Base-by-base conservation (phyloP, 2,888 invertebrate genomes). In the Chrysolina haemoptera region DNA sequence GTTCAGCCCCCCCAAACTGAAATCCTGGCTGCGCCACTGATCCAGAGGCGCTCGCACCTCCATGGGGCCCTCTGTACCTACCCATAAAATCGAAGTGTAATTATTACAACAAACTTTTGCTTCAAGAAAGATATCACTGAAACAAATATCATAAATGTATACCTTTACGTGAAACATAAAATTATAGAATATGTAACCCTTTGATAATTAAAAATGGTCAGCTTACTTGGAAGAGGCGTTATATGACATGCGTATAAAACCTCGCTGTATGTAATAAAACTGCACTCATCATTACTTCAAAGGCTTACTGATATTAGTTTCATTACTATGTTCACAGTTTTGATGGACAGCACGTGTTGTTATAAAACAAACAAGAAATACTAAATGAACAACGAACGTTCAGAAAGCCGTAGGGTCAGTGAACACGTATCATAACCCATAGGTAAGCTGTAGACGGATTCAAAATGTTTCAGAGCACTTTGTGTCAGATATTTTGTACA, bases 121-220 rank as follows among this genome's bases (percentile, higher is more conserved):
- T 10, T 55, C 9, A 55, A 10, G 22, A 22, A 59, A 20, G 1
- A 16, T 11, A 53, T 53, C n/a, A 35, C n/a, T 22, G n/a, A 9
- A 27, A 9, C 35, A 59, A 35, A 59, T 35, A 27, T 50, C 8
- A 14, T 1, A n/a, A 59, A 59, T 10, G 27, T 59, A 27, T 59
- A 35, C n/a, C 59, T 14, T 27, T 35, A 59, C 11, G 12, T 11
- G 59, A 27, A 16, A 14, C 11, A 59, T 59, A 59, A 59, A 59
- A 59, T 59, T 59, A 59, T 59, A n/a, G n/a, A 59, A 35, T 59
- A 35, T n/a, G 35, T 35, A 59, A 35, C 35, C 59, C 59, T 59
- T 59, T 6, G 14, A 35, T 27, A 35, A 59, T 22, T 59, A 35
- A 6, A 1, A 59, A 59, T 35, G 27, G 27, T 59, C 59, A 59